Conservation (phyloP, 2,888 invertebrate species). For the Hetaerina titia region DNA sequence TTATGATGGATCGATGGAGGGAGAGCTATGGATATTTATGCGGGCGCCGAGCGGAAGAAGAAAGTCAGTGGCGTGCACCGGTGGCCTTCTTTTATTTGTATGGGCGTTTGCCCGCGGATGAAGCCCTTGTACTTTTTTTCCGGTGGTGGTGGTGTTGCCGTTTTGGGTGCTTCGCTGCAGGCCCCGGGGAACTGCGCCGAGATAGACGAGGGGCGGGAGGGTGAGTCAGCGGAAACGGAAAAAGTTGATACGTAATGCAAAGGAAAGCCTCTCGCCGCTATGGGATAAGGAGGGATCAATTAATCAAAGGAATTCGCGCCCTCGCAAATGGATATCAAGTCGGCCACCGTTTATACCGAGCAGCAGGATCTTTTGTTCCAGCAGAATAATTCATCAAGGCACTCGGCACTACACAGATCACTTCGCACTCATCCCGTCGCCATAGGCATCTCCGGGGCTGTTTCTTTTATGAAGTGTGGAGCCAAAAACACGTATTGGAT, state of each 20-base stretch:
- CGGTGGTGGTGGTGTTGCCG: background rate
- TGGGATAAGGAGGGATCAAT: background rate
- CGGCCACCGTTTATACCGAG: background rate
- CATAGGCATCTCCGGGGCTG: background rate
- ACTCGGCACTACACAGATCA: background rate
- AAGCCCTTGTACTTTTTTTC: background rate
- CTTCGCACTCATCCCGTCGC: background rate
- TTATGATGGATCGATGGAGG: background rate
- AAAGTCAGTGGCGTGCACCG: background rate
- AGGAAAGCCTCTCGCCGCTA: background rate
- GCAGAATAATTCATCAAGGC: background rate
- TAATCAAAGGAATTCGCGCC: conserved; percentile 16
- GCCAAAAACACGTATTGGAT: too few species aligned
- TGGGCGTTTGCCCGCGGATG: background rate
- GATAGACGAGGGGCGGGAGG: background rate
- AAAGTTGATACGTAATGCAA: background rate
- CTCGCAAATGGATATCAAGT: background rate
- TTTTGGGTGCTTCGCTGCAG: too few species aligned
- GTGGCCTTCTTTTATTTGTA: background rate
- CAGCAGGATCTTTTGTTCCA: background rate
- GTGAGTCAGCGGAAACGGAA: background rate
- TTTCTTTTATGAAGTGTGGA: background rate
- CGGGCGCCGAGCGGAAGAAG: background rate
- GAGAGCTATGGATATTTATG: background rate
- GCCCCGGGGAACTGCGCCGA: too few species aligned